Evolutionary conservation across 2,888 invertebrate genomes (phyloP).

Genomic region (Sinotaia quadrata): DNA sequence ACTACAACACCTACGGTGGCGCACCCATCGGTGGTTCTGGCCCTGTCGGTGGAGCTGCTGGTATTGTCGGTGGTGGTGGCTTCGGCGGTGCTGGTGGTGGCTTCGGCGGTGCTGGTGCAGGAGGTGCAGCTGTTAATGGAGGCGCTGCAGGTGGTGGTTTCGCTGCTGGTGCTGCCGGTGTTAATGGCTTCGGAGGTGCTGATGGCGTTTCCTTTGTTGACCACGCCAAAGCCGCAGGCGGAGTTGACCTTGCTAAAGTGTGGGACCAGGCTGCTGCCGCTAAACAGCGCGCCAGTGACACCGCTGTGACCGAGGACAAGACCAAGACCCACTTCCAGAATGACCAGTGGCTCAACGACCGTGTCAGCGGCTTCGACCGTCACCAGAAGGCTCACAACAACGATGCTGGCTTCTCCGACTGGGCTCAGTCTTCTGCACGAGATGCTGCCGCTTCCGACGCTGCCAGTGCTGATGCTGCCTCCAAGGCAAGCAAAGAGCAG

Average conservation of each 20-base stretch:
- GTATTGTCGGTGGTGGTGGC: not conserved
- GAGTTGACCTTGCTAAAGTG: constrained; percentile 5
- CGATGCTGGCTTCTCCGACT: constrained; percentile 32
- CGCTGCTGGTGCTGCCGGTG: not conserved
- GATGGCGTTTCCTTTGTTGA: not conserved
- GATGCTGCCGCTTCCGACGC: constrained; percentile 20
- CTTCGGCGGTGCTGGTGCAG: not conserved
- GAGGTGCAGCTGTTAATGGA: not conserved
- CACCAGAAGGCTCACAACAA: constrained; percentile 18
- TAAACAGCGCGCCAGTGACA: constrained; percentile 19
- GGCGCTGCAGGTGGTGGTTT: not conserved
- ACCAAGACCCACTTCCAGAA: constrained; percentile 24
- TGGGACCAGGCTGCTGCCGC: constrained; percentile 14
- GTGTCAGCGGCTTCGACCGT: constrained; percentile 23
- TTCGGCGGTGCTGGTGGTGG: not conserved
- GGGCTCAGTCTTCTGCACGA: constrained; percentile 18
- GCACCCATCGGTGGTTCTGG: no score
- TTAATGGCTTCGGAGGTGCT: not conserved
- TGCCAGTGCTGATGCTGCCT: constrained; percentile 23
- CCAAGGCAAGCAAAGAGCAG: constrained; percentile 27
- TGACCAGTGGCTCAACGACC: constrained; percentile 34
- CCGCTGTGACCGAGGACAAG: constrained; percentile 15
- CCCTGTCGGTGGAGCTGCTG: not conserved
- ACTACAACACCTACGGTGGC: not conserved
- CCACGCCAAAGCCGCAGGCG: not conserved